Conservation (phyloP, 2,797 vertebrate species). For the Phalanger gymnotis region DNA sequence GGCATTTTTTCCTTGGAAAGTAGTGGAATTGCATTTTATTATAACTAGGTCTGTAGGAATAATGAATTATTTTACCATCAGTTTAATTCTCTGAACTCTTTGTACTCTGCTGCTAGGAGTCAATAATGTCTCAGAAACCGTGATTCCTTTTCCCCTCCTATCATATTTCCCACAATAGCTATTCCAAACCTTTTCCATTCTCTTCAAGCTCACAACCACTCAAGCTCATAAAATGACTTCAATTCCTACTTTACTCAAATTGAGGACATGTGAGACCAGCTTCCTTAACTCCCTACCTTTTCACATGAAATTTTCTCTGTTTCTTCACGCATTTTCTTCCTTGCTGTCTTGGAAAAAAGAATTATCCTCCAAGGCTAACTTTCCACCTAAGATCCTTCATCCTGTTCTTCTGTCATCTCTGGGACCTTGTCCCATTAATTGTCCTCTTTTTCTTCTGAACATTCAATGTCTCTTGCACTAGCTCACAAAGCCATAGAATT, state of each 20-base stretch:
- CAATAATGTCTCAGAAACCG: neutral
- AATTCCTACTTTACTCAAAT: slow-evolving; percentile 7
- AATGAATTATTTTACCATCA: slow-evolving; percentile 7
- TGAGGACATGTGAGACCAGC: neutral
- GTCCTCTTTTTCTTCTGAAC: neutral
- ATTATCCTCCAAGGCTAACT: neutral
- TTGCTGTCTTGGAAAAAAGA: slow-evolving; percentile 1
- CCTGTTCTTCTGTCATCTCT: neutral
- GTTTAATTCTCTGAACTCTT: neutral
- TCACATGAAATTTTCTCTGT: neutral
- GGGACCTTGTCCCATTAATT: neutral
- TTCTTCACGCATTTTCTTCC: neutral
- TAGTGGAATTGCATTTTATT: neutral
- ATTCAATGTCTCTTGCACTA: neutral
- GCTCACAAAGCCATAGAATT: neutral
- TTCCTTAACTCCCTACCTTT: neutral
- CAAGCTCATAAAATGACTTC: neutral
- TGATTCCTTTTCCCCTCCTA: neutral
- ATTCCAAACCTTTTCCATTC: neutral
- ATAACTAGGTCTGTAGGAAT: slow-evolving; percentile 21
- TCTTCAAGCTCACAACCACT: neutral
- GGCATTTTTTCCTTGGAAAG: slow-evolving; percentile 11
- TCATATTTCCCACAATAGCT: neutral
- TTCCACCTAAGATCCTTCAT: slow-evolving; percentile 3
- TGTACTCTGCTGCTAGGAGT: neutral